A percentile compares a stretch with the other conserved stretches of the same genome.
phyloP scores from a whole-genome alignment of 1,140 invertebrate genomes.

The Oreohelix idahoensis region DNA sequence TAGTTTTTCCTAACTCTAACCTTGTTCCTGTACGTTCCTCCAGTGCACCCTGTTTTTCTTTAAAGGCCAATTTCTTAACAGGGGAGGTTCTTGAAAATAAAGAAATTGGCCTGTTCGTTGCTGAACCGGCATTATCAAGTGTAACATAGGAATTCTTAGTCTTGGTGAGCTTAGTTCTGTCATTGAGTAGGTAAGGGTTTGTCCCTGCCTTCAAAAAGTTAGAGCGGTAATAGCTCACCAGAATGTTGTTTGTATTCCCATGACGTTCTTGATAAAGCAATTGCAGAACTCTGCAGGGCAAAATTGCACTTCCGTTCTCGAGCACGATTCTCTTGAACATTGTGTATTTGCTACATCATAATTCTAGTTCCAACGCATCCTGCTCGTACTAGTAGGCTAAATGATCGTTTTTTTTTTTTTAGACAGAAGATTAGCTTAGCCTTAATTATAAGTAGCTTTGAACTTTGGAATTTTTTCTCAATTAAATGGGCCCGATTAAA shows the following conservation, averaged over 20 bases:
- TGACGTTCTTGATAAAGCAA: not conserved
- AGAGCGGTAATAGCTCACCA: not conserved
- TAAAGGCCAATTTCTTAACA: slow-evolving; percentile 19
- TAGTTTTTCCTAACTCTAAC: slow-evolving; percentile 21
- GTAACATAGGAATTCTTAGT: not conserved
- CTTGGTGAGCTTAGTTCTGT: not conserved
- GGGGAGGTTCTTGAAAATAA: slow-evolving; percentile 19
- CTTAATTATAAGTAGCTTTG: no score
- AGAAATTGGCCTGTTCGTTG: slow-evolving; percentile 17
- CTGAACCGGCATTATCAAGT: not conserved
- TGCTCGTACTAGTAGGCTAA: no score
- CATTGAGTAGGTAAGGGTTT: not conserved
- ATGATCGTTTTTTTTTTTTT: no score
- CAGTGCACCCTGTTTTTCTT: slow-evolving; percentile 28
- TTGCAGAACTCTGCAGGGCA: slow-evolving; percentile 1
- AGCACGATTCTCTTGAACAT: not conserved
- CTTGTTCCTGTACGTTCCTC: not conserved
- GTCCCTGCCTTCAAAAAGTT: not conserved
- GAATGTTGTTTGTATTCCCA: not conserved
- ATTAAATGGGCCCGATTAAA: no score
- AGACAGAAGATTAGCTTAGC: no score
- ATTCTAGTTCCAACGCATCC: no score
- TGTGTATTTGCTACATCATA: not conserved
- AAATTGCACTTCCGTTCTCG: not conserved
- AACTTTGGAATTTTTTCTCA: no score